A percentile compares a stretch with the other conserved stretches of the same genome.
Conservation (phyloP, 2,797 vertebrate species). For the Intellagama lesueurii region DNA sequence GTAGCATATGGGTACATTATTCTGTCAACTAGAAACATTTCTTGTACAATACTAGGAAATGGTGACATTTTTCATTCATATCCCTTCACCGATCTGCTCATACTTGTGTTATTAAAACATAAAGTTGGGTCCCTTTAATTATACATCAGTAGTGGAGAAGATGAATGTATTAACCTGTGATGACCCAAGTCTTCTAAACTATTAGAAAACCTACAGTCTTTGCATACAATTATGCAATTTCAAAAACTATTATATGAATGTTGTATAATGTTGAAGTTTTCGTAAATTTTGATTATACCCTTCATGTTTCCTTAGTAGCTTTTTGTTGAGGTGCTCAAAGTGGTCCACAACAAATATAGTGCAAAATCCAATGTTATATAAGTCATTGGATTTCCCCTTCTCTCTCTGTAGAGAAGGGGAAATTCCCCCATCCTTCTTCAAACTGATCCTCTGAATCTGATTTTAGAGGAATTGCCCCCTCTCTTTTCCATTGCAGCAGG, state of each 20-base stretch:
- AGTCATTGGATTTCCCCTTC: neutral
- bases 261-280: no score
- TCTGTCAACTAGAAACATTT: slow-evolving; percentile 3
- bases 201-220: neutral
- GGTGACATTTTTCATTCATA: neutral
- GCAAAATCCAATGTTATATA: neutral
- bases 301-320: neutral
- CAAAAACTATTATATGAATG: no score
- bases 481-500: neutral
- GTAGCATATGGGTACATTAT: neutral
- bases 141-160: neutral
- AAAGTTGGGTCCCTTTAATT: neutral
- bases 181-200: neutral
- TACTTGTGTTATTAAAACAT: neutral
- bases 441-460: neutral
- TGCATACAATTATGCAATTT: no score
- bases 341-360: neutral
- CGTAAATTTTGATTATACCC: no score
- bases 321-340: neutral
- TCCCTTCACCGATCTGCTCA: neutral
- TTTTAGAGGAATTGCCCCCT: neutral
- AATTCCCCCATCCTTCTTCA: neutral
- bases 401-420: neutral
- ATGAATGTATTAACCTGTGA: neutral
- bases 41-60: neutral